Evolutionary conservation across 1,140 invertebrate species (phyloP).

Genomic region (Dreissena polymorpha): DNA sequence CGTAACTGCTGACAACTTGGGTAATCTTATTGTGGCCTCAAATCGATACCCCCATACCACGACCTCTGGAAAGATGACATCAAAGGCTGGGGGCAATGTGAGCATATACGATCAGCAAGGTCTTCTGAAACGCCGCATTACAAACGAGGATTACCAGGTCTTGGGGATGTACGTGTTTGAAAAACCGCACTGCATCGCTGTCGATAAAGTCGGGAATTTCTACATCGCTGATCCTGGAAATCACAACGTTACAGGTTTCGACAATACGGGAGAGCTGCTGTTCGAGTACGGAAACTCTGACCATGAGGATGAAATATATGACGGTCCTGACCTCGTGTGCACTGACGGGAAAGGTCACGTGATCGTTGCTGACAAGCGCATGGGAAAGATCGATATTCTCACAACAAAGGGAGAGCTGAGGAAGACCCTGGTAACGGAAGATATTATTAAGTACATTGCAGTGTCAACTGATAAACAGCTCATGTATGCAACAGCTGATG

Average conservation of each 20-base stretch:
- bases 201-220: constrained; percentile 64
- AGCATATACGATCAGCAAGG: constrained; percentile 69
- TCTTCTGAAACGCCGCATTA: constrained; percentile 62
- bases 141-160: constrained; percentile 70
- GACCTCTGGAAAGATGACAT: constrained; percentile 50
- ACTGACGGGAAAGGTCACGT: constrained; percentile 67
- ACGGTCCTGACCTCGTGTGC: constrained; percentile 70
- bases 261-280: constrained; percentile 62
- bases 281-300: constrained; percentile 74
- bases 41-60: constrained; percentile 68
- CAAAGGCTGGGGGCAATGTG: constrained; percentile 73
- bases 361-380: constrained; percentile 72
- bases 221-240: constrained; percentile 70
- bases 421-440: constrained; percentile 66
- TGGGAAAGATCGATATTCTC: constrained; percentile 69
- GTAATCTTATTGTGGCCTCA: constrained; percentile 69
- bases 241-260: constrained; percentile 68
- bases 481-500: constrained; percentile 65
- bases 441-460: constrained; percentile 67
- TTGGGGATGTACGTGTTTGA: constrained; percentile 65
- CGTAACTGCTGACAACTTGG: constrained; percentile 65
- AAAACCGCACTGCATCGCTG: constrained; percentile 66
- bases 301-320: constrained; percentile 68
- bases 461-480: constrained; percentile 67
- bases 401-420: constrained; percentile 67